phyloP scores from a whole-genome alignment of 2,797 vertebrate species.

The Pangasius macronema region DNA sequence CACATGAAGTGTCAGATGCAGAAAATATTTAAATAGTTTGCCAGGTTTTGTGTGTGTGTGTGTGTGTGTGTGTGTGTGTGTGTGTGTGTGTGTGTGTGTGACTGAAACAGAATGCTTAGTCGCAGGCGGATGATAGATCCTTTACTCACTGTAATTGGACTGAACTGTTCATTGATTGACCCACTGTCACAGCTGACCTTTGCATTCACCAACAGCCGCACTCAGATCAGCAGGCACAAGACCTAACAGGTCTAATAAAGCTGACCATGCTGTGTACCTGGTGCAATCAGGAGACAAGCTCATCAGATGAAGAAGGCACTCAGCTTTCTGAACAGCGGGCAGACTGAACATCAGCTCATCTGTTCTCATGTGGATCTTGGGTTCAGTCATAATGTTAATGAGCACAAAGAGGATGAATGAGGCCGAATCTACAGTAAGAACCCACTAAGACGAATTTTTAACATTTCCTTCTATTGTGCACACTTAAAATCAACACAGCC shows the following conservation, averaged over 20 bases:
- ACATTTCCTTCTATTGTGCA: not conserved
- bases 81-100: not conserved
- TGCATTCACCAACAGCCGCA: conserved; percentile 11
- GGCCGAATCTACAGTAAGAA: not conserved
- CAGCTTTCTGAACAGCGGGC: conserved; percentile 7
- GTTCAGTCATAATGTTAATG: not conserved
- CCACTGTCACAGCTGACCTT: conserved; percentile 46
- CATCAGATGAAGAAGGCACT: conserved; percentile 32
- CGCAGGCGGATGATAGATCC: conserved; percentile 30
- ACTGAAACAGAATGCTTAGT: conserved; percentile 15
- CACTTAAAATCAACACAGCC: conserved; percentile 10
- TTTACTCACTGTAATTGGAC: conserved; percentile 45
- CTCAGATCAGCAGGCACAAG: conserved; percentile 35
- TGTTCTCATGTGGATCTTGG: not conserved
- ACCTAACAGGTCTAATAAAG: conserved; percentile 38
- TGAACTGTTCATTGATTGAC: conserved; percentile 49
- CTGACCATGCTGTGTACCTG: conserved; percentile 39
- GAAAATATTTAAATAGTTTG: conserved; percentile 1
- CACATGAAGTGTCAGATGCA: conserved; percentile 7
- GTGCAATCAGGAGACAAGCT: conserved; percentile 36
- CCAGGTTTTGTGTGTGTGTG: not conserved
- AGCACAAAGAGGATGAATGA: not conserved
- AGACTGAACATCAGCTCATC: not conserved
- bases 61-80: conserved; percentile 20
- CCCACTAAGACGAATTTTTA: not conserved